Evolutionary conservation across 1,140 invertebrate species (phyloP).

Genomic region (Theocolax elegans): DNA sequence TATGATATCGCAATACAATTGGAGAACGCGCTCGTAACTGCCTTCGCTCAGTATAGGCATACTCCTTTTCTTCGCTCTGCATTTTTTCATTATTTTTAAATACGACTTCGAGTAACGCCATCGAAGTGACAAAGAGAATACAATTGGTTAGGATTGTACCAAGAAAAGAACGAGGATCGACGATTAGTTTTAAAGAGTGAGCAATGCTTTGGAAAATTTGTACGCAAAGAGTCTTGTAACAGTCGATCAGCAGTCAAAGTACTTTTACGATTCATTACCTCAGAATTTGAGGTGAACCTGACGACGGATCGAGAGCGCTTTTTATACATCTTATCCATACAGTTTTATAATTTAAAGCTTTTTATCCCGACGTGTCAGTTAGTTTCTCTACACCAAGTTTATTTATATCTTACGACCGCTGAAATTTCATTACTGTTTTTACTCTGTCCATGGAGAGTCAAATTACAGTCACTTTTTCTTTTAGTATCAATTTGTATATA

Average conservation of each 20-base stretch:
- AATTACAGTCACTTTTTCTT: neutral
- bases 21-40: neutral
- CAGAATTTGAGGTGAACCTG: neutral
- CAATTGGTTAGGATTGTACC: neutral
- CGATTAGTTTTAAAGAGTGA: conserved; percentile 16
- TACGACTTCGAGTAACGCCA: neutral
- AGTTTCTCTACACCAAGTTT: neutral
- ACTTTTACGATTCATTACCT: neutral
- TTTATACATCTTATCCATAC: conserved; percentile 9
- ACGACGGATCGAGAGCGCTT: conserved; percentile 11
- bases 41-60: neutral
- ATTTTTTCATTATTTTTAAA: conserved; percentile 6
- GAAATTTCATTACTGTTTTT: neutral
- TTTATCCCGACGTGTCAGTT: conserved; percentile 6
- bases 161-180: conserved; percentile 11
- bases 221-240: conserved; percentile 27
- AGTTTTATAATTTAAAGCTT: conserved; percentile 14
- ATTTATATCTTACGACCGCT: neutral
- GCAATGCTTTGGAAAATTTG: conserved; percentile 29
- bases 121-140: neutral
- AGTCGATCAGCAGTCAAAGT: conserved; percentile 22
- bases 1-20: conserved; percentile 1
- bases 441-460: conserved; percentile 1
- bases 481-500: too few species aligned
- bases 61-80: neutral